phyloP scores from a whole-genome alignment of 1,140 invertebrate genomes.

The Cepaea nemoralis region DNA sequence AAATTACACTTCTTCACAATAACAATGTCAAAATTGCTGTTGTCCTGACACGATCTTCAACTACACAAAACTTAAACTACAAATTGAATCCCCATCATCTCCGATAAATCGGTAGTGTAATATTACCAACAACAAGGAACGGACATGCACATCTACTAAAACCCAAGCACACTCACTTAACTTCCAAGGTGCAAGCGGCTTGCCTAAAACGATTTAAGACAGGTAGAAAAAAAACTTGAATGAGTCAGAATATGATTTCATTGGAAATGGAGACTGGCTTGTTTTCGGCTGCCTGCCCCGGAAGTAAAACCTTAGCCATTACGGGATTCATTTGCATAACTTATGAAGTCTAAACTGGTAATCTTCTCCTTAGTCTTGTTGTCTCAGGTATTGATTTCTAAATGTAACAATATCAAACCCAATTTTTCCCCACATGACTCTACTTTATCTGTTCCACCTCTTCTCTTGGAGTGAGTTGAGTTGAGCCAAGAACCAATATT shows the following conservation, averaged over 20 bases:
- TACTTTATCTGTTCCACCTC: too few species aligned
- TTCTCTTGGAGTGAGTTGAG: too few species aligned
- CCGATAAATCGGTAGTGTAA: not conserved
- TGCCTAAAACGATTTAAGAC: not conserved
- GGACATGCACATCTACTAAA: not conserved
- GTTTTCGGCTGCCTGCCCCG: not conserved
- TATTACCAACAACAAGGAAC: not conserved
- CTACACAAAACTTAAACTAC: not conserved
- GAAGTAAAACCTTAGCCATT: too few species aligned
- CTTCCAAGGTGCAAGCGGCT: not conserved
- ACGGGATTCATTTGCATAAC: too few species aligned
- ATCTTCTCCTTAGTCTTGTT: too few species aligned
- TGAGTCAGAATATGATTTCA: constrained; percentile 15
- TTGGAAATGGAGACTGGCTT: not conserved
- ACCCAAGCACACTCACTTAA: not conserved
- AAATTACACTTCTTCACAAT: too few species aligned
- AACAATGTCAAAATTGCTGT: too few species aligned
- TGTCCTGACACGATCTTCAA: not conserved
- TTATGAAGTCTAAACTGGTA: too few species aligned
- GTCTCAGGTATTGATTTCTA: too few species aligned
- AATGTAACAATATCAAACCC: too few species aligned
- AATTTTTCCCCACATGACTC: too few species aligned
- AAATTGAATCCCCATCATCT: not conserved
- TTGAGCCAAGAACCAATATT: too few species aligned
- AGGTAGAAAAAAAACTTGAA: not conserved